These are phyloP conservation scores for Tapera naevia DNA, from an alignment of 2,797 vertebrate genomes.

Conservation along the genomic window DNA sequence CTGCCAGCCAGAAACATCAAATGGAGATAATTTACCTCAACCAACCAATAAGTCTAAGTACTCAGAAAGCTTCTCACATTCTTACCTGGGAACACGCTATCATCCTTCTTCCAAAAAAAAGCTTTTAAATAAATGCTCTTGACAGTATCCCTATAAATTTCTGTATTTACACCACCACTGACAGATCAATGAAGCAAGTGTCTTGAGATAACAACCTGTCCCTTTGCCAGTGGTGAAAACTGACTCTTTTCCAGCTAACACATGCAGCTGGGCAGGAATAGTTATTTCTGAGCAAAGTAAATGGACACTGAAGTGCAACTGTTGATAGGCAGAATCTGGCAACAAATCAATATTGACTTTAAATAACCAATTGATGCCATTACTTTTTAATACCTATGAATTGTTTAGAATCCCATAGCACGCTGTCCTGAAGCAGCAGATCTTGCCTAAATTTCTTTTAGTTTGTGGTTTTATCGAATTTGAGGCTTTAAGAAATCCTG, in stretches of 20 bases:
- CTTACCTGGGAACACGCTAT: not conserved
- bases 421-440: not conserved
- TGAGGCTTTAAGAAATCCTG: constrained; percentile 43
- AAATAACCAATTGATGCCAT: constrained; percentile 32
- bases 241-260: constrained; percentile 33
- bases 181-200: constrained; percentile 53
- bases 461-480: constrained; percentile 45
- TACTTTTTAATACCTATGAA: constrained; percentile 45
- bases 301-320: constrained; percentile 26
- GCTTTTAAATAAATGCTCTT: constrained; percentile 32
- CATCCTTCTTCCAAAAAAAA: constrained; percentile 1
- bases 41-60: not conserved
- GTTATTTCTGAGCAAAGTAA: constrained; percentile 66
- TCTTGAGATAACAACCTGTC: constrained; percentile 37
- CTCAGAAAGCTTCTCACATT: not conserved
- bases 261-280: constrained; percentile 37
- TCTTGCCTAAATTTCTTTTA: constrained; percentile 35
- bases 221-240: constrained; percentile 48
- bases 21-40: constrained; percentile 54
- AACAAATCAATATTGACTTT: constrained; percentile 60
- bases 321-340: constrained; percentile 49
- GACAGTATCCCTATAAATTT: constrained; percentile 40
- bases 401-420: constrained; percentile 22
- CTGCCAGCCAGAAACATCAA: constrained; percentile 58
- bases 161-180: constrained; percentile 29